A percentile compares a stretch with the other conserved stretches of the same genome.
Conservation (phyloP, 64 coral and sea anemone genomes). For the Actinia tenebrosa region DNA sequence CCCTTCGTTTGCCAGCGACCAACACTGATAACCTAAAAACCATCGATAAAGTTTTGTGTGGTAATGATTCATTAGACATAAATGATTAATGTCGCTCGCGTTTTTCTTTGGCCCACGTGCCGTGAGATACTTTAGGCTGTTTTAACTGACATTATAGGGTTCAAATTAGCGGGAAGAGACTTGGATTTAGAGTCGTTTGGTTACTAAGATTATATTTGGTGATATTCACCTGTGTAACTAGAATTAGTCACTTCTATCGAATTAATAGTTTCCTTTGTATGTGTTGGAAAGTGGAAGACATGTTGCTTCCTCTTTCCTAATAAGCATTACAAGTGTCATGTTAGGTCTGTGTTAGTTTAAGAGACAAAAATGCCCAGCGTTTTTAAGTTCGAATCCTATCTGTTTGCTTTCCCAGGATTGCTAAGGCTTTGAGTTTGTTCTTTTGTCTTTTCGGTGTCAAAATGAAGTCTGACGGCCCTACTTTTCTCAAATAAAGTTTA, state of each 20-base stretch:
- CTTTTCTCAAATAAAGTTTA: slow-evolving; percentile 18
- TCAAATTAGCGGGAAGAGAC: not conserved
- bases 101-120: slow-evolving; percentile 1
- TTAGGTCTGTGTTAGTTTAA: slow-evolving; percentile 12
- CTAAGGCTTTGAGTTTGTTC: not conserved
- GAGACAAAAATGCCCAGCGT: not conserved
- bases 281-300: slow-evolving; percentile 23
- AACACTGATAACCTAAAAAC: slow-evolving; percentile 27
- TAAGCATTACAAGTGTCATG: slow-evolving; percentile 20
- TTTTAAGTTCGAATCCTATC: slow-evolving; percentile 22
- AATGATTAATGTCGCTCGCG: slow-evolving; percentile 16
- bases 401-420: not conserved
- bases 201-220: not conserved
- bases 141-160: not conserved
- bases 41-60: slow-evolving; percentile 6
- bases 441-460: slow-evolving; percentile 9
- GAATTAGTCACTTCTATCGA: slow-evolving; percentile 54
- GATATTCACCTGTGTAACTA: slow-evolving; percentile 36
- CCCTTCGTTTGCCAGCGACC: slow-evolving; percentile 51
- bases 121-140: not conserved
- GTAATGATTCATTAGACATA: slow-evolving; percentile 12
- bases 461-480: slow-evolving; percentile 10
- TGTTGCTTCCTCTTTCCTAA: slow-evolving; percentile 46
- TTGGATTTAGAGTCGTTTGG: not conserved
- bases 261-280: slow-evolving; percentile 58